Conservation (phyloP, 2,888 invertebrate genomes). For the Ophion ventricosus region DNA sequence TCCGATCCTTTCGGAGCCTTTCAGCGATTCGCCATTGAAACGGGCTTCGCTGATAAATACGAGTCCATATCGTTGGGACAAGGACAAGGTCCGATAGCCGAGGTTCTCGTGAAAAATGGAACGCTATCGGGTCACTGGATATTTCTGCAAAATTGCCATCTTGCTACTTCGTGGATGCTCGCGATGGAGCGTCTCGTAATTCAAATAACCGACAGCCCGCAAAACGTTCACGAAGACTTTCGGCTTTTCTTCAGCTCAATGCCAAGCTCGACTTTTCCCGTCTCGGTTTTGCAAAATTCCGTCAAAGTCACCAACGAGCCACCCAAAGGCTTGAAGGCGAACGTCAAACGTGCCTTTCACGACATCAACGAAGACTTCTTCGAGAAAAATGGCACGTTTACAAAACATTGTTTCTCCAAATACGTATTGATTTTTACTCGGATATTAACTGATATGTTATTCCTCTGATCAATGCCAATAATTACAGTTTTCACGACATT, state of each 20-base stretch:
- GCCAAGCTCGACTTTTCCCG: constrained; percentile 94
- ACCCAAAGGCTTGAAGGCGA: constrained; percentile 95
- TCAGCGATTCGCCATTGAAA: constrained; percentile 91
- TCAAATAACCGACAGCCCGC: constrained; percentile 88
- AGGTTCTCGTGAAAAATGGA: constrained; percentile 90
- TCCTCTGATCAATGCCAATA: not conserved
- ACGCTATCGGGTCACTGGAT: constrained; percentile 93
- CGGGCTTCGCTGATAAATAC: constrained; percentile 88
- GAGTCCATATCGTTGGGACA: constrained; percentile 95
- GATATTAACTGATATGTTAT: too few species aligned
- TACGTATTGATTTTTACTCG: too few species aligned
- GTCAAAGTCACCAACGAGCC: constrained; percentile 98
- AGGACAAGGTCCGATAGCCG: constrained; percentile 95
- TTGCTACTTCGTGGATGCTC: constrained; percentile 97
- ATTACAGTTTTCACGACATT: not conserved
- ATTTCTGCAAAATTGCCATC: constrained; percentile 95
- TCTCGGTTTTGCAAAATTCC: constrained; percentile 95
- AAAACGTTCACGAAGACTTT: constrained; percentile 89
- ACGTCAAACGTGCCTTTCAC: constrained; percentile 92
- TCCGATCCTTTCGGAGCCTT: constrained; percentile 95
- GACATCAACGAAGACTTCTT: constrained; percentile 92
- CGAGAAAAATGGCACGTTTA: constrained; percentile 89
- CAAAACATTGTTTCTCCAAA: not conserved
- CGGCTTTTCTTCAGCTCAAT: constrained; percentile 95
- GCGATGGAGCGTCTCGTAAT: constrained; percentile 91